Evolutionary conservation across 37 sponge, comb jelly and placozoan genomes (phyloP).

Genomic region (Chondrilla cf. caribensis): DNA sequence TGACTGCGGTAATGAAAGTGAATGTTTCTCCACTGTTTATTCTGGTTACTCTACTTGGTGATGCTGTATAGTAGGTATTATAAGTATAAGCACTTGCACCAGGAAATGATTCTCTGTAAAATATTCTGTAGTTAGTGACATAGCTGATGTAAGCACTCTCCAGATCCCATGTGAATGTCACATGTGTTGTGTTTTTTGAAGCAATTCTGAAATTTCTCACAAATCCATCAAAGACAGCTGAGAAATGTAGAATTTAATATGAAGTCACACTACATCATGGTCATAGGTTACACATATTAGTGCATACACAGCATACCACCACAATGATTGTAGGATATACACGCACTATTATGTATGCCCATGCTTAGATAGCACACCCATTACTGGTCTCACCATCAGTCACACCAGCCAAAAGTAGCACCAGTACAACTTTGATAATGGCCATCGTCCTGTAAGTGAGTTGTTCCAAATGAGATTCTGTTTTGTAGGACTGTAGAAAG

Average conservation of each 20-base stretch:
- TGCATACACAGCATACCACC: no score
- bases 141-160: constrained; percentile 4
- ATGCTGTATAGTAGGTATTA: no score
- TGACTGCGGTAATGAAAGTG: not conserved
- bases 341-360: no score
- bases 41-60: no score
- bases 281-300: not conserved
- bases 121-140: not conserved
- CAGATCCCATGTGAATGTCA: constrained; percentile 12
- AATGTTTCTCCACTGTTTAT: not conserved
- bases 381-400: no score
- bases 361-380: no score
- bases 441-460: no score
- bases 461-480: no score
- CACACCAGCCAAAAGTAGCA: no score
- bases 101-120: not conserved
- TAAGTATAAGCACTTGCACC: not conserved
- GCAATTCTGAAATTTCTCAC: not conserved
- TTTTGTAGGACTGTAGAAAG: no score
- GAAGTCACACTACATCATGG: not conserved
- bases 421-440: no score
- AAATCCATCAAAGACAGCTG: not conserved
- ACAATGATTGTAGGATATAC: no score
- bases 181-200: not conserved
- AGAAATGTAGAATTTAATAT: not conserved